These are phyloP conservation scores for Eospalax fontanierii DNA, from an alignment of 2,797 vertebrate species.

Conservation along the genomic window DNA sequence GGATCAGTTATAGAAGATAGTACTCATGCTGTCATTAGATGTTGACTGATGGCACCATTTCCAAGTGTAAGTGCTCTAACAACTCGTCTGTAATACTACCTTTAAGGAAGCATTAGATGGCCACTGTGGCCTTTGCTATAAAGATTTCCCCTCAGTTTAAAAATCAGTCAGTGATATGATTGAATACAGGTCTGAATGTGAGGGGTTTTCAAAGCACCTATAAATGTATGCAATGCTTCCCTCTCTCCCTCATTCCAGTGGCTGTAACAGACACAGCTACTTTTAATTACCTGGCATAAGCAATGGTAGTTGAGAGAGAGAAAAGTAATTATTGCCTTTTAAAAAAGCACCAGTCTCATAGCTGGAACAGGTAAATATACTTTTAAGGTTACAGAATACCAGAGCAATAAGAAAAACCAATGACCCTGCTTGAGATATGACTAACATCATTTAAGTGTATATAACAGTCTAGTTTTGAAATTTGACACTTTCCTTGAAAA, in stretches of 20 bases:
- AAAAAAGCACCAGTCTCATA: conserved; percentile 10
- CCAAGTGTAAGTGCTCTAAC: conserved; percentile 1
- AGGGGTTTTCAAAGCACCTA: background rate
- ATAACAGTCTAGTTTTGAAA: conserved; percentile 58
- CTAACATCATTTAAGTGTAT: conserved; percentile 57
- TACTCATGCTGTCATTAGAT: background rate
- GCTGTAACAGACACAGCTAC: background rate
- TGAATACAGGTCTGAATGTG: conserved; percentile 17
- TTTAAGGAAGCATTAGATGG: background rate
- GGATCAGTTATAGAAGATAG: background rate
- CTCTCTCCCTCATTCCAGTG: background rate
- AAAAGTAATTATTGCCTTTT: background rate
- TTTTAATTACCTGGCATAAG: conserved; percentile 10
- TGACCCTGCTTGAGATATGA: conserved; percentile 21
- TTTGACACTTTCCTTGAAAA: conserved; percentile 46
- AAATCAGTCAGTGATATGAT: conserved; percentile 35
- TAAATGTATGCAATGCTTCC: background rate
- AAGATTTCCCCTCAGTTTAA: conserved; percentile 44
- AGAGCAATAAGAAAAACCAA: conserved; percentile 5
- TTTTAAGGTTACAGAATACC: conserved; percentile 56
- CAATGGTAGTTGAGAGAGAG: background rate
- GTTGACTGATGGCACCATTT: background rate
- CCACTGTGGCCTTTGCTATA: conserved; percentile 1
- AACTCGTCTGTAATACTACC: background rate
- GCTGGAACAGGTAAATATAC: conserved; percentile 22